A percentile compares a stretch with the other conserved stretches of the same genome.
phyloP scores from a whole-genome alignment of 2,113 vertebrate genomes.

The Uria lomvia region DNA sequence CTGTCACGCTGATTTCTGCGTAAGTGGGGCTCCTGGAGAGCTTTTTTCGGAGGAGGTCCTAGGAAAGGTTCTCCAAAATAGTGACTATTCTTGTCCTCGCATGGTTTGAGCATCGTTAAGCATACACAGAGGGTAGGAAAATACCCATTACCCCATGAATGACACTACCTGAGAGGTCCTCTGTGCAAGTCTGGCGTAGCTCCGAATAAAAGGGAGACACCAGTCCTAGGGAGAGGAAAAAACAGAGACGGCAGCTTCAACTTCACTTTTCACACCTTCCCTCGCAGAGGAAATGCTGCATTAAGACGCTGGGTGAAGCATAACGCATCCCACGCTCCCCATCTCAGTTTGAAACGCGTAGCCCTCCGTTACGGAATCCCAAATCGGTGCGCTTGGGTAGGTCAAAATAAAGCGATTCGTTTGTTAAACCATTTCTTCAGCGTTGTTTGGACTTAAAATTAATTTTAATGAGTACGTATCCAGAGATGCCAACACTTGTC shows the following conservation, averaged over 20 bases:
- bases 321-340: slow-evolving; percentile 15
- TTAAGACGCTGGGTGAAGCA: not conserved
- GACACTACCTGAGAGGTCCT: not conserved
- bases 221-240: not conserved
- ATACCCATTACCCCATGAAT: not conserved
- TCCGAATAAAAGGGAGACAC: not conserved
- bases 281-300: not conserved
- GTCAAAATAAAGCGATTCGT: not conserved
- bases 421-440: not conserved
- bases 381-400: not conserved
- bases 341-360: not conserved
- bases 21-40: not conserved
- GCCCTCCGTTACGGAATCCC: not conserved
- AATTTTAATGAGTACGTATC: not conserved
- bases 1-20: not conserved
- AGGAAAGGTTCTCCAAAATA: not conserved
- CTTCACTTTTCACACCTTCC: not conserved
- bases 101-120: not conserved
- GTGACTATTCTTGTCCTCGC: not conserved
- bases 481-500: not conserved
- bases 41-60: not conserved
- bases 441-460: not conserved
- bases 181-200: accelerated
- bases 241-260: not conserved
- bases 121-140: not conserved